Percentiles rank a stretch among this genome's conserved stretches.
These are phyloP conservation scores for Setipinna tenuifilis DNA, from an alignment of 2,797 vertebrate species.

Conservation along the genomic window DNA sequence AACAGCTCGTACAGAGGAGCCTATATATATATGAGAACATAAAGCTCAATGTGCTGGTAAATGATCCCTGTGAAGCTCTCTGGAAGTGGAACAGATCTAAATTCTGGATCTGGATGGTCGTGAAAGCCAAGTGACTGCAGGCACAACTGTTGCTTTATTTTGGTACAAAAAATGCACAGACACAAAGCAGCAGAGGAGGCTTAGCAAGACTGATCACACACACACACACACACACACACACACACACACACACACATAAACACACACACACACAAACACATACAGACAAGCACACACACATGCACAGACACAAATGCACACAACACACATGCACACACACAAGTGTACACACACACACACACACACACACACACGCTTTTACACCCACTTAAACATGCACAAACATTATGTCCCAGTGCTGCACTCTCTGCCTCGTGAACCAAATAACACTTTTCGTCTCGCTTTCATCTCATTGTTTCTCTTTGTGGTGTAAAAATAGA, in stretches of 20 bases:
- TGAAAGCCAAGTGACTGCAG: not conserved
- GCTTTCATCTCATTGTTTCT: slow-evolving; percentile 27
- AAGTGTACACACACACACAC: not conserved
- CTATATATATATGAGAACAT: not conserved
- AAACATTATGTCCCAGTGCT: slow-evolving; percentile 10
- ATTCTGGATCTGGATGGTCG: not conserved
- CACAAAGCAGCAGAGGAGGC: slow-evolving; percentile 8
- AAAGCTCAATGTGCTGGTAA: not conserved
- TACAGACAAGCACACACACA: not conserved
- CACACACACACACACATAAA: not conserved
- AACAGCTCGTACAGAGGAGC: not conserved
- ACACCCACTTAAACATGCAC: slow-evolving; percentile 26
- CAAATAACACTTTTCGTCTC: slow-evolving; percentile 17
- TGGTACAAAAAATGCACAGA: not conserved
- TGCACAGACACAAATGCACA: not conserved
- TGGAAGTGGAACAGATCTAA: not conserved
- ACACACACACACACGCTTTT: not conserved
- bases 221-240: not conserved
- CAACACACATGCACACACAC: not conserved
- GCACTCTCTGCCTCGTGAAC: not conserved
- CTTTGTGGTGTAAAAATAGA: slow-evolving; percentile 13
- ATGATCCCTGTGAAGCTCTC: not conserved
- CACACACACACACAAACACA: not conserved
- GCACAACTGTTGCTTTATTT: slow-evolving; percentile 7
- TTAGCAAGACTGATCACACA: slow-evolving; percentile 13